phyloP scores from a whole-genome alignment of 2,888 invertebrate species.

The Parnassius smintheus region DNA sequence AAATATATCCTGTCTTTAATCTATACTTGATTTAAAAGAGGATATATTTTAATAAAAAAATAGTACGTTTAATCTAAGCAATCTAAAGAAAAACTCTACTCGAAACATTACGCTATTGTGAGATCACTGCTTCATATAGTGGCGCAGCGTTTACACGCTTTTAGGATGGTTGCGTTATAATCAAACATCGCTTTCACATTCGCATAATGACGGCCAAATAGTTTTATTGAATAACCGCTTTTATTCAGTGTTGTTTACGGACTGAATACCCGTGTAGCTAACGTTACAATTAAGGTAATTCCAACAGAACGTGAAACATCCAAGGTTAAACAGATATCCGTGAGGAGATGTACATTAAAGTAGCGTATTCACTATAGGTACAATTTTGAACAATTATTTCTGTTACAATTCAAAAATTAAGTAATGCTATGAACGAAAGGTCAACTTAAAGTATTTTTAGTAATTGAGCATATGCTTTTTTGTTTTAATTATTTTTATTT shows the following conservation, averaged over 20 bases:
- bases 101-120: slow-evolving; percentile 11
- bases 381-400: background rate
- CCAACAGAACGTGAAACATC: slow-evolving; percentile 8
- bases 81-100: too few species aligned
- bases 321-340: slow-evolving; percentile 25
- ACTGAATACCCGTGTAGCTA: slow-evolving; percentile 1
- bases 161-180: slow-evolving; percentile 18
- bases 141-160: slow-evolving; percentile 2
- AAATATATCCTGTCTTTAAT: background rate
- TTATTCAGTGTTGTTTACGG: background rate
- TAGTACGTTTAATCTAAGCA: too few species aligned
- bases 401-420: background rate
- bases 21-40: too few species aligned
- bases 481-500: too few species aligned
- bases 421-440: too few species aligned
- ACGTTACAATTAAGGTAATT: slow-evolving; percentile 18
- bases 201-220: slow-evolving; percentile 20
- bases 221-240: slow-evolving; percentile 31
- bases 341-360: slow-evolving; percentile 24
- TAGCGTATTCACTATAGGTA: slow-evolving; percentile 3
- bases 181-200: slow-evolving; percentile 26
- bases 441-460: too few species aligned
- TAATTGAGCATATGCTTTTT: too few species aligned
- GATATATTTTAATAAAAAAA: too few species aligned
- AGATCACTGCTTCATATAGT: slow-evolving; percentile 10